Percentiles rank a stretch among this genome's conserved stretches.
Conservation (phyloP, 2,797 vertebrate species). For the Anabas testudineus region DNA sequence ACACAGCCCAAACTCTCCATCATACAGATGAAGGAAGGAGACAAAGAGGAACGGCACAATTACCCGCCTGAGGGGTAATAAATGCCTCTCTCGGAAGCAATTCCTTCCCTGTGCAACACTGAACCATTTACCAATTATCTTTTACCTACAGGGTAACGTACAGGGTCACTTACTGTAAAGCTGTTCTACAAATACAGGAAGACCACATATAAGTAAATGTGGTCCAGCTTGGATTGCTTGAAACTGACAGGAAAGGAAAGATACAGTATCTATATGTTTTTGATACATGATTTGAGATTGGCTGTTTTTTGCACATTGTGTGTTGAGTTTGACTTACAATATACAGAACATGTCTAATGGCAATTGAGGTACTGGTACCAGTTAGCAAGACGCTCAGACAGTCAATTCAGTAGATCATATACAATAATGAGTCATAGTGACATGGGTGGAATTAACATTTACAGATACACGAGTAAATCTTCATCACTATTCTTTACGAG, state of each 20-base stretch:
- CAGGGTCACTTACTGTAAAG: constrained; percentile 72
- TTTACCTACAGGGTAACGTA: constrained; percentile 73
- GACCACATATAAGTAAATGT: constrained; percentile 46
- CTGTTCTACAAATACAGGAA: constrained; percentile 50
- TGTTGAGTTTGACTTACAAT: neutral
- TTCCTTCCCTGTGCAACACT: constrained; percentile 69
- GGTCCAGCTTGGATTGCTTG: constrained; percentile 29
- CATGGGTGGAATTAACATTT: constrained; percentile 49
- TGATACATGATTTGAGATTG: neutral
- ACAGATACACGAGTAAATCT: constrained; percentile 43
- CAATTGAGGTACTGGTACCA: neutral
- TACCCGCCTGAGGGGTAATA: constrained; percentile 84
- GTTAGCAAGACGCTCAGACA: neutral
- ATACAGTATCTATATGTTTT: constrained; percentile 1
- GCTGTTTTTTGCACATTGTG: constrained; percentile 4
- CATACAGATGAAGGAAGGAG: constrained; percentile 84
- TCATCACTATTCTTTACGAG: constrained; percentile 62
- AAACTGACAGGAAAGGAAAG: constrained; percentile 3
- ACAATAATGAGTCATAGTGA: constrained; percentile 22
- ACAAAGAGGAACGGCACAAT: constrained; percentile 83
- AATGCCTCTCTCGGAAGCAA: constrained; percentile 76
- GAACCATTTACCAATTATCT: constrained; percentile 75
- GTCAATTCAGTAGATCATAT: constrained; percentile 2
- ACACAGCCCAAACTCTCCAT: constrained; percentile 83
- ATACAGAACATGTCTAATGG: neutral